Evolutionary conservation across 2,797 vertebrate genomes (phyloP).

Genomic region (Channa striata): DNA sequence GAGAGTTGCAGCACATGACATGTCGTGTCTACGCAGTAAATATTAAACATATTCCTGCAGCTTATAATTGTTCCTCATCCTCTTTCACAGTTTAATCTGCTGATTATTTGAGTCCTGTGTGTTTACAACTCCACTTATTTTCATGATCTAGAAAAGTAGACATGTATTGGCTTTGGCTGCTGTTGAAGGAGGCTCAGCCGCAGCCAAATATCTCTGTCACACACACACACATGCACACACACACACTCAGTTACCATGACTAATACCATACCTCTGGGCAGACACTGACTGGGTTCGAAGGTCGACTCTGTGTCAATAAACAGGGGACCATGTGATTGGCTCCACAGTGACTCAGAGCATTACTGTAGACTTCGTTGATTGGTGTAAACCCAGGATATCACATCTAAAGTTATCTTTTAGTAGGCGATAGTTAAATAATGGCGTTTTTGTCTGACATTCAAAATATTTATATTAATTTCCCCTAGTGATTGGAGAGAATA

Average conservation of each 20-base stretch:
- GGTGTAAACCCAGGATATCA: conserved; percentile 47
- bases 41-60: not conserved
- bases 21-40: too few relatives aligned
- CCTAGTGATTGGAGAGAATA: not conserved
- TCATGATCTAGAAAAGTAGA: conserved; percentile 53
- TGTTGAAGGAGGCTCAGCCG: conserved; percentile 36
- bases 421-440: not conserved
- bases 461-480: too few relatives aligned
- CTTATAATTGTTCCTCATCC: not conserved
- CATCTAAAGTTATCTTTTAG: conserved; percentile 14
- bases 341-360: conserved; percentile 69
- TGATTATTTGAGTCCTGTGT: conserved; percentile 38
- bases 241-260: conserved; percentile 73
- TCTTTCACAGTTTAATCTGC: conserved; percentile 31
- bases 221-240: conserved; percentile 34
- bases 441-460: not conserved
- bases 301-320: conserved; percentile 80
- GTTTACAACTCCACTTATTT: conserved; percentile 55
- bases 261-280: conserved; percentile 77
- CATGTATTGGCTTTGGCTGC: conserved; percentile 60
- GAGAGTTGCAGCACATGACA: too few relatives aligned
- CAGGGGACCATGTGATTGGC: conserved; percentile 69
- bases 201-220: conserved; percentile 32
- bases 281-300: conserved; percentile 71
- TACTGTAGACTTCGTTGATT: conserved; percentile 68